phyloP scores from a whole-genome alignment of 2,797 vertebrate genomes.

The Arctocebus calabarensis region DNA sequence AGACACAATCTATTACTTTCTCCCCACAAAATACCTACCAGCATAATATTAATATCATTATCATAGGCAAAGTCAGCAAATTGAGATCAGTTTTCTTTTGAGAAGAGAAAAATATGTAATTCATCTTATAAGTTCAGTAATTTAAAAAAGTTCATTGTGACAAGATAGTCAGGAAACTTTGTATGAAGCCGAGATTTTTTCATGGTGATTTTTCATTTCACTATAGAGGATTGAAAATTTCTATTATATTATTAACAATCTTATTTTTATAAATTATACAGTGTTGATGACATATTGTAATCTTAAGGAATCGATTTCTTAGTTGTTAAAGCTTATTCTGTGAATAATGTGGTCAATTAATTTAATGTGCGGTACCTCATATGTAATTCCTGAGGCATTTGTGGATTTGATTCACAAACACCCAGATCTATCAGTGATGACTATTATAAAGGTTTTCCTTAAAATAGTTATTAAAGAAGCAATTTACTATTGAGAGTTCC shows the following conservation, averaged over 20 bases:
- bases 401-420: not conserved
- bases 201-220: not conserved
- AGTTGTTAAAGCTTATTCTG: slow-evolving; percentile 1
- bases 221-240: not conserved
- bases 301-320: too few relatives aligned
- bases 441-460: not conserved
- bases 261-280: not conserved
- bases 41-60: not conserved
- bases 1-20: not conserved
- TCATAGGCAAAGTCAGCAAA: not conserved
- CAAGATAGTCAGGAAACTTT: not conserved
- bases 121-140: not conserved
- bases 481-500: not conserved
- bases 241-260: not conserved
- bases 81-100: not conserved
- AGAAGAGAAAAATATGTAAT: not conserved
- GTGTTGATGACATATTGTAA: not conserved
- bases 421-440: not conserved
- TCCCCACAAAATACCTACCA: not conserved
- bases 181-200: slow-evolving; percentile 4
- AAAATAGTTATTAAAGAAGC: not conserved
- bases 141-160: not conserved
- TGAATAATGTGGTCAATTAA: not conserved
- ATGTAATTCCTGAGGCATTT: not conserved
- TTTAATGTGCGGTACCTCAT: not conserved